Base-by-base conservation (phyloP, 2,113 vertebrate species). In the Melospiza georgiana region DNA sequence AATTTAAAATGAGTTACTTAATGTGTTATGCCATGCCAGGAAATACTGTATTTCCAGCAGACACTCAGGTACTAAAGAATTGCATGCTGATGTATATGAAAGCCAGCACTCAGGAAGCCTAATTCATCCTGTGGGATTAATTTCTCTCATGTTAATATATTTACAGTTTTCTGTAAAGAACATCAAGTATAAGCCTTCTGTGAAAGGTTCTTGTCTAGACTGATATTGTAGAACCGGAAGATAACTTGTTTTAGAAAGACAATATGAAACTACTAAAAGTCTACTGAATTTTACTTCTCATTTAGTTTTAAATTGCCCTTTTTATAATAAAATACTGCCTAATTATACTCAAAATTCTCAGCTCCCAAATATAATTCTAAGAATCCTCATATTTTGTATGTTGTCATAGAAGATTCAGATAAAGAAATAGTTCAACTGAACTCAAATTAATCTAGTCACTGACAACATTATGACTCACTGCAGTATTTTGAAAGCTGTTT, bases 401-500 rank as follows among this genome's bases (percentile, higher is more conserved):
- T 90, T 90, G 46, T 79, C 59, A 23, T 49, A 21, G 68, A 82
- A 87, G 55, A 74, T 89, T 76, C 80, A 84, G 49, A 54, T 91
- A 43, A 89, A 73, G 78, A 84, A 86, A 48, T 57, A 78, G 24
- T 66, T 89, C 69, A 84, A 35, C 59, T 63, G 69, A 73, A 73
- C 65, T 82, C 57, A 68, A 89, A 72, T 93, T 93, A 93, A 91
- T 88, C 79, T 68, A 67, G 54, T 72, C 51, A n/a, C 43, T 79
- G 79, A 61, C 82, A 89, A 63, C 61, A 61, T 30, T 46, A 41
- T 89, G 83, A 95, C 48, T 91, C 83, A 62, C 75, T 89, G 92
- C 87, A 84, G 71, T 87, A 88, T 93, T 87, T 92, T 90, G 74
- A 86, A 96, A 92, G 51, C 58, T 21, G 5, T 94, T 92, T 95